Conservation (phyloP, 2,113 vertebrate genomes). For the Cephalopterus ornatus region DNA sequence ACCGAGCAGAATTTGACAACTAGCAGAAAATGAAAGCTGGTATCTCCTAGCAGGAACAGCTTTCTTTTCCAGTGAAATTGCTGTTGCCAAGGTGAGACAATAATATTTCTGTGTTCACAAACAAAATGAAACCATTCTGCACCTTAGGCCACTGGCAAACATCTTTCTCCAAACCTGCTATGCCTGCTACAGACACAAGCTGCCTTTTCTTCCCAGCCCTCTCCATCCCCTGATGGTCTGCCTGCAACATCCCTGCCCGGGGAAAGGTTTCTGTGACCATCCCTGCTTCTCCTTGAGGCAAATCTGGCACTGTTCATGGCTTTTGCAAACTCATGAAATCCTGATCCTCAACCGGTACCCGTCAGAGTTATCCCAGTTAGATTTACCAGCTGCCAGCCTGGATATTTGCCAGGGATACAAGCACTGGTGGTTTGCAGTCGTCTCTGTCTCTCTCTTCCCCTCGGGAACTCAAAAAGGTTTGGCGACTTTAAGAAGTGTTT, state of each 20-base stretch:
- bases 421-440: neutral
- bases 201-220: neutral
- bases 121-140: conserved; percentile 23
- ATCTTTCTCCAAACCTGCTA: neutral
- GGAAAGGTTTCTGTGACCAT: neutral
- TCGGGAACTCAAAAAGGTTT: neutral
- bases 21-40: neutral
- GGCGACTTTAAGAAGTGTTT: conserved; percentile 22
- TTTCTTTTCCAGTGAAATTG: conserved; percentile 1
- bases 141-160: neutral
- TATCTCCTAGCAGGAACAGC: conserved; percentile 14
- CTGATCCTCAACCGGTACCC: fast-evolving
- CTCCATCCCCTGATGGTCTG: fast-evolving
- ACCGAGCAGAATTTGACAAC: conserved; percentile 11
- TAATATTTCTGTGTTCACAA: conserved; percentile 37
- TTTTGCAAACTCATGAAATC: neutral
- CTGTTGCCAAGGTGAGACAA: conserved; percentile 33
- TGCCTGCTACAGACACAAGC: neutral
- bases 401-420: neutral
- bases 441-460: neutral
- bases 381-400: neutral
- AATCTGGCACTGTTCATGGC: neutral
- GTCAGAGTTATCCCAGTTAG: neutral
- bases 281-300: neutral
- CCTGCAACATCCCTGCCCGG: neutral